A percentile compares a stretch with the other conserved stretches of the same genome.
phyloP scores from a whole-genome alignment of 2,797 vertebrate genomes.

The Choloepus didactylus region DNA sequence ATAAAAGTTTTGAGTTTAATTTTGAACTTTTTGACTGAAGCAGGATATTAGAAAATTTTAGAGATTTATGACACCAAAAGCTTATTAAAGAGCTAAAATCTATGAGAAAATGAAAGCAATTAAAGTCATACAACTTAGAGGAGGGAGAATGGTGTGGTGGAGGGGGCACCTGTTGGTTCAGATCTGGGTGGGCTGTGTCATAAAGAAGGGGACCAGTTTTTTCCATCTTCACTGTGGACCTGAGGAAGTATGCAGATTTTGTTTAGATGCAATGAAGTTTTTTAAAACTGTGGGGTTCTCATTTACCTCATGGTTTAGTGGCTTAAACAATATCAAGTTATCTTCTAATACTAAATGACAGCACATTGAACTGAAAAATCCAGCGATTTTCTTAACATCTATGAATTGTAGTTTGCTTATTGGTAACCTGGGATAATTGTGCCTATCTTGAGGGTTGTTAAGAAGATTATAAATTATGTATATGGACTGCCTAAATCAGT shows the following conservation, averaged over 20 bases:
- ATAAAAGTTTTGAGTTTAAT: background rate
- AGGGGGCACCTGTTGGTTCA: background rate
- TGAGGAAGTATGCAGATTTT: constrained; percentile 44
- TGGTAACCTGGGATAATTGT: constrained; percentile 43
- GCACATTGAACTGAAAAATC: constrained; percentile 28
- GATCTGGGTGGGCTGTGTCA: background rate
- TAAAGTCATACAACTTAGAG: background rate
- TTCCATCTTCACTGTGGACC: constrained; percentile 5
- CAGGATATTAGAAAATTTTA: constrained; percentile 34
- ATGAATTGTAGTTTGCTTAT: constrained; percentile 31
- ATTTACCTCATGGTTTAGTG: constrained; percentile 56
- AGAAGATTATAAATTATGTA: constrained; percentile 3
- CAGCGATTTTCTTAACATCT: constrained; percentile 52
- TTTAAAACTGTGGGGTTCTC: constrained; percentile 44
- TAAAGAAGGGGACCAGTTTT: background rate
- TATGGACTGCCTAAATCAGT: background rate
- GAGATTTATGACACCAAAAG: constrained; percentile 53
- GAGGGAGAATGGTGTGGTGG: background rate
- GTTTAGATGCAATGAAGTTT: constrained; percentile 52
- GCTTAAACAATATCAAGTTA: constrained; percentile 52
- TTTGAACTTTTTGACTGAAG: constrained; percentile 58
- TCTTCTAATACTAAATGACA: constrained; percentile 50
- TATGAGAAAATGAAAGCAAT: constrained; percentile 41
- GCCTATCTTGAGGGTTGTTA: background rate
- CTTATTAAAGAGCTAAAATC: constrained; percentile 4